Percentiles rank a stretch among this genome's conserved stretches.
Evolutionary conservation across 2,888 invertebrate species (phyloP).

Genomic region (Laspeyria flexula): DNA sequence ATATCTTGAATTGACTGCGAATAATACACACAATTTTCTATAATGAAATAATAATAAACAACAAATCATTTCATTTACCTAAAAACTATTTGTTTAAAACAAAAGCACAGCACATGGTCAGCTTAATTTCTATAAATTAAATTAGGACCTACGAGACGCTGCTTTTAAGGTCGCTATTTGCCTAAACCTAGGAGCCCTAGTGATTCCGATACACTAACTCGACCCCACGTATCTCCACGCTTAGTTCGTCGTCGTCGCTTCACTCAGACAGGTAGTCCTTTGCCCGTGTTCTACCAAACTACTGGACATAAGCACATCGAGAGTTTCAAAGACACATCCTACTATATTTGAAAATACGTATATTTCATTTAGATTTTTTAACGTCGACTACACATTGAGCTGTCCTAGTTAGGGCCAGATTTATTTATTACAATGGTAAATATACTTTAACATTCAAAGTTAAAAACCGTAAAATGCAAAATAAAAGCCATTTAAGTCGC

Average conservation of each 20-base stretch:
- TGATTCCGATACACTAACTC: conserved; percentile 59
- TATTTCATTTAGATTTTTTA: conserved; percentile 62
- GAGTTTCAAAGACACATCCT: conserved; percentile 83
- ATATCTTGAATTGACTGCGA: conserved; percentile 77
- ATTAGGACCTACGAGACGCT: conserved; percentile 76
- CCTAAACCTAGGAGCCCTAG: conserved; percentile 80
- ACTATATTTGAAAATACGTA: conserved; percentile 76
- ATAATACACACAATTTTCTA: conserved; percentile 76
- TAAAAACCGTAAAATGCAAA: conserved; percentile 69
- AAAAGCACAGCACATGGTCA: conserved; percentile 86
- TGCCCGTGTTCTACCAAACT: conserved; percentile 70
- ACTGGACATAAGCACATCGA: conserved; percentile 84
- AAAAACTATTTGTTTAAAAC: conserved; percentile 82
- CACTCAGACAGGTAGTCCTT: conserved; percentile 35
- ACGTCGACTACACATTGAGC: conserved; percentile 81
- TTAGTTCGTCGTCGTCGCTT: conserved; percentile 24
- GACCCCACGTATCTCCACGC: conserved; percentile 38
- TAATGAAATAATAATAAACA: conserved; percentile 70
- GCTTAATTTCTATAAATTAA: conserved; percentile 81
- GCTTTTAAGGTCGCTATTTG: conserved; percentile 72
- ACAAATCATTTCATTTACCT: conserved; percentile 82
- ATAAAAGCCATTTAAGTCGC: conserved; percentile 63
- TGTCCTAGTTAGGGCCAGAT: conserved; percentile 78
- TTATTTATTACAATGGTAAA: conserved; percentile 58
- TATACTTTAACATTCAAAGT: conserved; percentile 55